A percentile compares a stretch with the other conserved stretches of the same genome.
Conservation (phyloP, 2,113 vertebrate genomes). For the Romanogobio albipinnatus region DNA sequence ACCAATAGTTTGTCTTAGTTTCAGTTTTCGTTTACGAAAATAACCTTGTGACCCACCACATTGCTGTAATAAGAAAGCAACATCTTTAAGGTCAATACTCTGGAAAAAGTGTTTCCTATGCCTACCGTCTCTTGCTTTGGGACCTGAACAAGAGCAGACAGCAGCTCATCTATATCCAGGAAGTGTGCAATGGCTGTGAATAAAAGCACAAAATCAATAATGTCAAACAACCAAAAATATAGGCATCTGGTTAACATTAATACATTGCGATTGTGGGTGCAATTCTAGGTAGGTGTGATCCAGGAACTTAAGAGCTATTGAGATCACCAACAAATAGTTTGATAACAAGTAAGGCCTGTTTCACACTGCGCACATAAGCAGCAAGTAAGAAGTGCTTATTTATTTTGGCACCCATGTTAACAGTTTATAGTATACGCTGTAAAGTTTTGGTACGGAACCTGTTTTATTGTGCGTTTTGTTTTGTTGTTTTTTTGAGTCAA, state of each 20-base stretch:
- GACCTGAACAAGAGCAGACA: conserved; percentile 93
- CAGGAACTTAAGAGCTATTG: neutral
- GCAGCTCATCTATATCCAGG: conserved; percentile 93
- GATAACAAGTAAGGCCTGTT: neutral
- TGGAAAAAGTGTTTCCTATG: neutral
- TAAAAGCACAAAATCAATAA: conserved; percentile 55
- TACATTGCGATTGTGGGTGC: neutral
- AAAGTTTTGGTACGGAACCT: neutral
- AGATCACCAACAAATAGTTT: neutral
- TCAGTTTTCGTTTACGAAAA: too few relatives aligned
- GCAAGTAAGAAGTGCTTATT: neutral
- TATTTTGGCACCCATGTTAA: neutral
- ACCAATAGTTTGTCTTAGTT: too few relatives aligned
- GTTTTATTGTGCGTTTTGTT: neutral
- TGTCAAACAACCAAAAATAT: neutral
- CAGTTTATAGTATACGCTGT: neutral
- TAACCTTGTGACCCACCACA: neutral
- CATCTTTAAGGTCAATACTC: neutral
- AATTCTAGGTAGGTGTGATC: neutral
- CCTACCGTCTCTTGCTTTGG: conserved; percentile 94
- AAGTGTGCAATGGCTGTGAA: conserved; percentile 89
- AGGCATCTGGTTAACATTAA: neutral
- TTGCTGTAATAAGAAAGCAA: neutral
- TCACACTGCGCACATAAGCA: neutral
- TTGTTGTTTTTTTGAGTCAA: neutral